A percentile compares a stretch with the other conserved stretches of the same genome.
These are phyloP conservation scores for Gouania willdenowi DNA, from an alignment of 2,797 vertebrate species.

Conservation along the genomic window DNA sequence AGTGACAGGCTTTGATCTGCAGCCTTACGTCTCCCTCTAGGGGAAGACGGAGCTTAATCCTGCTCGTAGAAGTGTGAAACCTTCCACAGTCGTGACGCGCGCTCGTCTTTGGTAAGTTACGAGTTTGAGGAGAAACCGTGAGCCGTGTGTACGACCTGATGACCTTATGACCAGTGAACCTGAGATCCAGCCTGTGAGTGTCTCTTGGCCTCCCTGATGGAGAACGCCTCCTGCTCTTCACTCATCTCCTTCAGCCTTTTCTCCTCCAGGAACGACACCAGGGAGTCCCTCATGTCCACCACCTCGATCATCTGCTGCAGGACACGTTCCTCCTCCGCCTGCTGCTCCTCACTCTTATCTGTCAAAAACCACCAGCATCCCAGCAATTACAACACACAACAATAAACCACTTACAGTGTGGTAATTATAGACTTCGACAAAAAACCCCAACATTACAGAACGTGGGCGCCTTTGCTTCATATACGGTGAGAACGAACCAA, in stretches of 20 bases:
- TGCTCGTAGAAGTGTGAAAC: background rate
- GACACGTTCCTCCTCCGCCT: conserved; percentile 70
- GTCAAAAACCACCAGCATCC: no score
- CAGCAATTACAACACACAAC: no score
- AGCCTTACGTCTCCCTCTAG: conserved; percentile 43
- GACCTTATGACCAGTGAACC: conserved; percentile 70
- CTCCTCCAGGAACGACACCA: conserved; percentile 87
- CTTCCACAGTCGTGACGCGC: conserved; percentile 2
- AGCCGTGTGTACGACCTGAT: no score
- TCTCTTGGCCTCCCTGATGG: conserved; percentile 69
- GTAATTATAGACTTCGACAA: no score
- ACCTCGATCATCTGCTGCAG: conserved; percentile 83
- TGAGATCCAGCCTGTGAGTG: conserved; percentile 58
- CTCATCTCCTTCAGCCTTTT: conserved; percentile 83
- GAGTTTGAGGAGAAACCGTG: no score
- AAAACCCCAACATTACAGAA: no score
- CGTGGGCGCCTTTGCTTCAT: no score
- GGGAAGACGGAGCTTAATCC: conserved; percentile 1
- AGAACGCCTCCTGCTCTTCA: conserved; percentile 54
- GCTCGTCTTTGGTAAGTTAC: conserved; percentile 70
- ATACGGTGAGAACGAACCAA: no score
- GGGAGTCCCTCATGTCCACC: conserved; percentile 84
- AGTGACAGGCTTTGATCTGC: conserved; percentile 12
- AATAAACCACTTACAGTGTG: no score
- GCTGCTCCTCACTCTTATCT: conserved; percentile 82